These are phyloP conservation scores for Orius insidiosus DNA, from an alignment of 1,140 invertebrate genomes.

Conservation along the genomic window DNA sequence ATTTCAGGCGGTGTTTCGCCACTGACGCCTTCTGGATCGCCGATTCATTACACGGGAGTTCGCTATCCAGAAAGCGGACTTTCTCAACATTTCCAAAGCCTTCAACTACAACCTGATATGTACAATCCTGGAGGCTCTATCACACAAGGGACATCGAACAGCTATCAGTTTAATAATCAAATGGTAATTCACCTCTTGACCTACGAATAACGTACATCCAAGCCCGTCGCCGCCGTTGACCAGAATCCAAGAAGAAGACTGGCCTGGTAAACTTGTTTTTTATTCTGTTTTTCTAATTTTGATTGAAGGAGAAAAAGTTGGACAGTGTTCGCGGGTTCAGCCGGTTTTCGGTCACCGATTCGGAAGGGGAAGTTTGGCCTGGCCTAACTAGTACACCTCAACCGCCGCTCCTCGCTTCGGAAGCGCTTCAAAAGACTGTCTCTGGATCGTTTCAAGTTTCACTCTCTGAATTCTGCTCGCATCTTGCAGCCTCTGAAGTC, in stretches of 20 bases:
- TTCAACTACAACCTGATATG: slow-evolving; percentile 16
- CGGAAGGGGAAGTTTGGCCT: slow-evolving; percentile 11
- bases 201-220: slow-evolving; percentile 17
- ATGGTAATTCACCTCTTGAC: slow-evolving; percentile 16
- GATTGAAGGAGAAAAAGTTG: slow-evolving; percentile 4
- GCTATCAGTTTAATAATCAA: slow-evolving; percentile 8
- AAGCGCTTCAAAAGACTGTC: slow-evolving; percentile 26
- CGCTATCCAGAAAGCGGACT: slow-evolving; percentile 10
- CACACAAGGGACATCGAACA: slow-evolving; percentile 18
- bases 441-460: slow-evolving; percentile 41
- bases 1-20: slow-evolving; percentile 18
- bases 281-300: too few relatives aligned
- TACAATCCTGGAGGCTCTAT: slow-evolving; percentile 18
- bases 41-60: slow-evolving; percentile 17
- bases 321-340: not conserved
- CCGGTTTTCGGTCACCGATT: slow-evolving; percentile 17
- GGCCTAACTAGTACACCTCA: not conserved
- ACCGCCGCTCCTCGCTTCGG: slow-evolving; percentile 16
- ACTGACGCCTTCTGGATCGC: slow-evolving; percentile 18
- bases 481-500: slow-evolving; percentile 44
- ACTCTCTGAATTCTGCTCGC: slow-evolving; percentile 60
- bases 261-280: slow-evolving; percentile 14
- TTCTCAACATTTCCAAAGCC: slow-evolving; percentile 17
- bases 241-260: slow-evolving; percentile 20
- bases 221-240: slow-evolving; percentile 19